Base-by-base conservation (phyloP, 2,113 vertebrate species). In the Collichthys lucidus region DNA sequence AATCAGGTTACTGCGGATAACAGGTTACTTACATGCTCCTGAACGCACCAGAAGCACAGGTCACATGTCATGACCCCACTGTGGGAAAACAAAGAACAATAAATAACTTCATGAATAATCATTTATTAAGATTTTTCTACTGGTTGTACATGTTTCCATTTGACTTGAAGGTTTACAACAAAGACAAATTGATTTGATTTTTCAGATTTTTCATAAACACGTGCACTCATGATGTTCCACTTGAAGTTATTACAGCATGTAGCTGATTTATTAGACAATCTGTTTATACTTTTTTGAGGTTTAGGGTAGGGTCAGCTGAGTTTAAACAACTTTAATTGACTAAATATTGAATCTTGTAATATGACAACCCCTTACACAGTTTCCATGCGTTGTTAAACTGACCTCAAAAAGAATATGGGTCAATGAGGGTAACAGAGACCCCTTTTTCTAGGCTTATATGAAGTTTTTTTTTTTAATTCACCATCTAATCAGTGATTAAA, bases 1-100 rank as follows among this genome's bases (percentile, higher is more conserved):
- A 86, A 83, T 26, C 50, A 86, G 80, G 85, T 87, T 86, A 85
- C 46, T 26, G 20, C 12, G 26, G 26, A 26, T 26, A 26, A 26
- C 12, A 24, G 60, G 46, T 70, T 40, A 62, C 60, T 44, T 14
- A 40, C 22, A 46, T 44, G 66, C 24, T 19, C 2, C 15, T 20
- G 2, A 76, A 67, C n/a, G 42, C 74, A 79, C 52, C 57, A 78
- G 56, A 69, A 8, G 29, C 52, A 66, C 2, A 26, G 15, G 20
- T 57, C 49, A 75, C 49, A 11, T 26, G 64, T 4, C 46, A 31
- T 19, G 46, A 79, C 79, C 79, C 42, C n/a, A 19, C 65, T 81
- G 31, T 35, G 8, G 7, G 31, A 35, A 35, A 35, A 42, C 20
- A 24, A 5, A 50, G 1, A 8, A 5, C 3, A 35, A 35, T 67